Base-by-base conservation (phyloP, 2,113 vertebrate genomes). In the Toxostoma redivivum region DNA sequence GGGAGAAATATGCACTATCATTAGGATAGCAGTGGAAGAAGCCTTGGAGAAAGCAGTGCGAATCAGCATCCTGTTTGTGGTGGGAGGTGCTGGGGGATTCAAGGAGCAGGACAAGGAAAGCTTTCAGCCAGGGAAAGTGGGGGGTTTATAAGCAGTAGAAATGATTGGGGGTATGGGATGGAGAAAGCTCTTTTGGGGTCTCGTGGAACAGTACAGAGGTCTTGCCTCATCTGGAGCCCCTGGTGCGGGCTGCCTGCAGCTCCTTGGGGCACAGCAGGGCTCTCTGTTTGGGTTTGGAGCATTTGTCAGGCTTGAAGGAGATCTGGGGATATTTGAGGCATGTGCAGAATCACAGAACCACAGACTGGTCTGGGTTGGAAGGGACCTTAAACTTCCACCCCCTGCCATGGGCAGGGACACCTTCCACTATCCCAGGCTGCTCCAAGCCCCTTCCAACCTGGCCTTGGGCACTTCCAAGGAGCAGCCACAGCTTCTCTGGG, bases 91-190 rank as follows among this genome's bases (percentile, higher is more conserved):
- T 15, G 25, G 57, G 35, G 33, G 24, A 40, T 12, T 58, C 7
- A 5, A 38, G 51, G 31, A 85, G 28, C 25, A 65, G 66, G 44
- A 82, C 0, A 47, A 65, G 74, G 50, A 87, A 92, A 33, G 23
- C 12, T 37, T 72, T 25, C 17, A 65, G 57, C 35, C 56, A 60
- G 70, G 44, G 67, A 16, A 69, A 19, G 16, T 14, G 3, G 7
- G 21, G 21, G 17, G 28, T 37, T 81, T 66, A 8, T 5, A 21
- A 83, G 20, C 1, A 3, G 30, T 27, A 25, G 48, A 73, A 71
- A 14, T 1, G 27, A 16, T 2, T 2, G 2, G 19, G 21, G 11
- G 0, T 23, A 6, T 7, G 12, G 28, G 37, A 14, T 13, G 9
- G 31, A 53, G 47, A 51, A 71, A 50, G 21, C 31, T 57, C 24